Percentiles rank a stretch among this genome's conserved stretches.
These are phyloP conservation scores for Meda fulgida DNA, from an alignment of 2,797 vertebrate genomes.

Conservation along the genomic window DNA sequence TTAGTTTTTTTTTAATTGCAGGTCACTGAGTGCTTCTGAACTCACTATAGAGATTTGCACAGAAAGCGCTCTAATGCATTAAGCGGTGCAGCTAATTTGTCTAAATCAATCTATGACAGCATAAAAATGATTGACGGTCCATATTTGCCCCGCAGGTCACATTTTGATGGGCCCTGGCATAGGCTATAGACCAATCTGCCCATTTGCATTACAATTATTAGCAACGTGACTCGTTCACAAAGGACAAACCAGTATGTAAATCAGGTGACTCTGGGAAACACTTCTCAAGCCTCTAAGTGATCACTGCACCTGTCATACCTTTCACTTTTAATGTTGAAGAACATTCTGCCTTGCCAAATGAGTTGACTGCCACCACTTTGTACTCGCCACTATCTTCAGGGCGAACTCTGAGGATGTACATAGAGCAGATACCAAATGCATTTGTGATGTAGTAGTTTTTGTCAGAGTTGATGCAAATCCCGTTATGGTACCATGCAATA, in stretches of 20 bases:
- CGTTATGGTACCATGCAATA: conserved; percentile 85
- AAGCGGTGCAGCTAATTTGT: conserved; percentile 15
- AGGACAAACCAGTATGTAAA: conserved; percentile 24
- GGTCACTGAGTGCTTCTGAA: conserved; percentile 4
- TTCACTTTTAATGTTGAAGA: conserved; percentile 79
- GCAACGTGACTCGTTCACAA: conserved; percentile 12
- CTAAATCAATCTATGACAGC: conserved; percentile 13
- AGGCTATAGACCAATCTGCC: conserved; percentile 3
- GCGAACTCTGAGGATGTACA: conserved; percentile 80
- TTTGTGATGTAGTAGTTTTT: conserved; percentile 82
- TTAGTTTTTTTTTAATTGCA: not conserved
- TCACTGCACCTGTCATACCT: conserved; percentile 71
- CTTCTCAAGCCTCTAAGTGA: not conserved
- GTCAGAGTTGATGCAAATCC: conserved; percentile 79
- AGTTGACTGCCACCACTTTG: conserved; percentile 82
- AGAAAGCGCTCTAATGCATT: conserved; percentile 11
- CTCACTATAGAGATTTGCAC: not conserved
- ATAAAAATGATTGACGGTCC: conserved; percentile 38
- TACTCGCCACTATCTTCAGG: conserved; percentile 81
- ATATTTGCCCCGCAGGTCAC: conserved; percentile 1
- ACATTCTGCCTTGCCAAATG: conserved; percentile 79
- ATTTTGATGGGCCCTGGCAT: conserved; percentile 30
- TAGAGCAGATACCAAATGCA: conserved; percentile 84
- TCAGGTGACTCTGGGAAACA: conserved; percentile 29
- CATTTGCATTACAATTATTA: conserved; percentile 6